Base-by-base conservation (phyloP, 1,140 invertebrate species). In the Leptopilina clavipes region DNA sequence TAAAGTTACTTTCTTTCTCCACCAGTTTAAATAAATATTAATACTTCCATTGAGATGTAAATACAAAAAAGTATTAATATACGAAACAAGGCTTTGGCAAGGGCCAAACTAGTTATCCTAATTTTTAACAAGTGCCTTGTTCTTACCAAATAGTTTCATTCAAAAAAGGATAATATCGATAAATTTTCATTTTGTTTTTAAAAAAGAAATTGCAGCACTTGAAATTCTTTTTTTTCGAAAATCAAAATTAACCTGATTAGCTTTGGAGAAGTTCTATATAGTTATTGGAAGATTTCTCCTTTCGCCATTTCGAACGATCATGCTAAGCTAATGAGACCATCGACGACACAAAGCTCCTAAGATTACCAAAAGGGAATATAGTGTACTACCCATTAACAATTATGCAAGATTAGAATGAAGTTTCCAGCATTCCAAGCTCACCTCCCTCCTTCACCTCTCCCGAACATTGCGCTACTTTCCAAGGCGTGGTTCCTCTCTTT, bases 301-400 rank as follows among this genome's bases (percentile, higher is more conserved):
- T 5, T 31, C 3, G 59, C 59, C 59, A 65, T 65, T 31, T n/a
- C 1, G 25, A 65, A 31, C 12, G 25, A 65, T 65, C 59, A 31
- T n/a, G 59, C 59, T 31, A 31, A 22, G 59, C 22, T 65, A 65
- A 65, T 31, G 59, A 65, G 59, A 65, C 59, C 59, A 65, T 65
- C 25, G 59, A 65, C 59, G 25, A 65, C 14, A 25, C 59, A 65
- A 65, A 65, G 59, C 59, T 25, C 59, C 59, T 65, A 65, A 65
- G 59, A 65, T 65, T 65, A 65, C 59, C 59, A 65, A 65, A 65
- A 25, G 59, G n/a, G 25, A 65, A 65, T 65, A 65, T 65, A 65
- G 56, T 65, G 11, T 31, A 65, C 59, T 65, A 65, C 9, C 59
- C 25, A 65, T 65, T 65, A 65, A 65, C 59, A 65, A 65, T 65